Base-by-base conservation (phyloP, 2,888 invertebrate genomes). In the Molorchus minor region DNA sequence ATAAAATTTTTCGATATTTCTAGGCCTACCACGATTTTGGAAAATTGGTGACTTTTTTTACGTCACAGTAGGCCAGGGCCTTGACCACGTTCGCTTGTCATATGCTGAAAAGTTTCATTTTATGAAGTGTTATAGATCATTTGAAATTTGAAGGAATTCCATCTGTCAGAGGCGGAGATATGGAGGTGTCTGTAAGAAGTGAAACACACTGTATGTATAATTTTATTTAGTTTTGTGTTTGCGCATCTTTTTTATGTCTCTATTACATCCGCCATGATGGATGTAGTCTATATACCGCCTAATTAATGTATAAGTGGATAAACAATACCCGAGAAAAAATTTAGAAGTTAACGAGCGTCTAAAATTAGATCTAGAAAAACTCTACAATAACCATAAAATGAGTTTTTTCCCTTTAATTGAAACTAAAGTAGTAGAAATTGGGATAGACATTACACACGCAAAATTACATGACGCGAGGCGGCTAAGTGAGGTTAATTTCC, bases 381-480 rank as follows among this genome's bases (percentile, higher is more conserved):
- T 19, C 25, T 10, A 8, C n/a, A 13, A 51, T 17, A 40, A 13
- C 29, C 2, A 13, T 51, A 19, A 30, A 21, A 51, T 25, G 20
- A 21, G 5, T 13, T 38, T 35, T 47, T 49, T 36, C 15, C 36
- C 3, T 49, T 17, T 51, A 51, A 51, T 51, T 51, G 51, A 51
- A 40, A 40, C 16, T 15, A 40, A 40, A 51, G 38, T 13, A 45
- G 13, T 12, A 51, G 15, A 40, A 40, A 51, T 35, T 30, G 25
- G 51, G 40, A 51, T 12, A 19, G 40, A 20, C 21, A 51, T 51
- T 51, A 51, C 10, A 20, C 15, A 36, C 25, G 16, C 25, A 45
- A 45, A 51, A 35, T 12, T 10, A 25, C 38, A 38, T 49, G 49
- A 49, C 33, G 16, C 38, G 36, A n/a, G n/a, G n/a, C 12, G 15